Evolutionary conservation across 64 coral and sea anemone species (phyloP).

Genomic region (Actinia tenebrosa): DNA sequence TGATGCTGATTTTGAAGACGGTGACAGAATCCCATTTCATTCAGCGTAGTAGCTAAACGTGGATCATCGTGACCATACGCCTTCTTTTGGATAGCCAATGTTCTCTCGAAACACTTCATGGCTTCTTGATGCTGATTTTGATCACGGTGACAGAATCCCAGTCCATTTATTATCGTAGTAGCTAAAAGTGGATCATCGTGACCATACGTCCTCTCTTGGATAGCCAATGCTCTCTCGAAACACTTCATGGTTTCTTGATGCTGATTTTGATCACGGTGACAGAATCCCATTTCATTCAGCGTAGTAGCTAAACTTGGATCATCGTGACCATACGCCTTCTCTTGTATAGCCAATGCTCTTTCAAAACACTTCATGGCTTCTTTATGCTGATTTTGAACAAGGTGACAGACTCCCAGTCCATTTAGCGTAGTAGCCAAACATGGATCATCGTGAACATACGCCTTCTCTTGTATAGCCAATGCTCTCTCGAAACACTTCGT

Average conservation of each 20-base stretch:
- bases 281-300: not conserved
- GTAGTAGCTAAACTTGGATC: not conserved
- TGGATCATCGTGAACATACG: not conserved
- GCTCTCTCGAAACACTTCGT: not conserved
- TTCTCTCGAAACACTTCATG: no score
- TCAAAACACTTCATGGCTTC: not conserved
- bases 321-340: not conserved
- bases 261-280: not conserved
- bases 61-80: no score
- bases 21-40: no score
- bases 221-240: not conserved
- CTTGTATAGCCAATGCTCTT: not conserved
- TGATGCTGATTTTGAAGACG: no score
- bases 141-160: no score
- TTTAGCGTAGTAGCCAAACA: not conserved
- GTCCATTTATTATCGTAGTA: no score
- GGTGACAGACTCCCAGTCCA: not conserved
- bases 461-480: not conserved
- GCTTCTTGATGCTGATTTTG: no score
- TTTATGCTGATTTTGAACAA: not conserved
- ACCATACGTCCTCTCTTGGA: not conserved
- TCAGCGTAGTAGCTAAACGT: no score
- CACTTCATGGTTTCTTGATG: not conserved
- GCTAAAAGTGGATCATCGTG: not conserved
- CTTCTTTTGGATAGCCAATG: no score